phyloP scores from a whole-genome alignment of 2,888 invertebrate species.

The Noctua janthe region DNA sequence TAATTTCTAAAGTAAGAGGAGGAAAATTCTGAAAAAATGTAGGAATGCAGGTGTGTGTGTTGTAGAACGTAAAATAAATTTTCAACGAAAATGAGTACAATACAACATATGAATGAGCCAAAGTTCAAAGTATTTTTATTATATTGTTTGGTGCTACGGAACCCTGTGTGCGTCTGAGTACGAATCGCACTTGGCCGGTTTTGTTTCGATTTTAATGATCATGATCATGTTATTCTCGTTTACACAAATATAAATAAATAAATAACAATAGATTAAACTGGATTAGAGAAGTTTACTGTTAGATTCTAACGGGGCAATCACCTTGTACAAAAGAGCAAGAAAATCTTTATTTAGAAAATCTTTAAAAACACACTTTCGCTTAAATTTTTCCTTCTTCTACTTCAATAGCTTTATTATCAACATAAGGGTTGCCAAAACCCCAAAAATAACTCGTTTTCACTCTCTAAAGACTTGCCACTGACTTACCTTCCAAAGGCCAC shows the following conservation, averaged over 20 bases:
- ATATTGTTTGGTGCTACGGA: too few species aligned
- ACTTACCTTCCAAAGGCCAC: constrained; percentile 87
- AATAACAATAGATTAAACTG: not conserved
- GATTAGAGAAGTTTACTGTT: not conserved
- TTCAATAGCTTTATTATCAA: not conserved
- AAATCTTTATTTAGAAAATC: not conserved
- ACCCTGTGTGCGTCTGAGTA: too few species aligned
- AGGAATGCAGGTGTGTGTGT: too few species aligned
- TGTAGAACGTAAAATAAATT: too few species aligned
- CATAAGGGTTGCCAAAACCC: not conserved
- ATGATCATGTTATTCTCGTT: not conserved
- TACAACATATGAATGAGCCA: too few species aligned
- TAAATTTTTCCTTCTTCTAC: not conserved
- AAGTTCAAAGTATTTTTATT: too few species aligned
- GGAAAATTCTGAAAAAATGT: too few species aligned
- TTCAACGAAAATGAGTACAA: too few species aligned
- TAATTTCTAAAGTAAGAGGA: too few species aligned
- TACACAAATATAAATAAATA: not conserved
- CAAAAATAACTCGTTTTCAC: not conserved
- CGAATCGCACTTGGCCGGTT: too few species aligned
- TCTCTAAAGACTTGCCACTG: not conserved
- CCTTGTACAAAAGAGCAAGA: not conserved
- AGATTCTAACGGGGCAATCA: not conserved
- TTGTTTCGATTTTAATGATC: not conserved
- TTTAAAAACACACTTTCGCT: too few species aligned